Percentiles rank a stretch among this genome's conserved stretches.
Conservation (phyloP, 1,140 invertebrate species). For the Megalonaias nervosa region DNA sequence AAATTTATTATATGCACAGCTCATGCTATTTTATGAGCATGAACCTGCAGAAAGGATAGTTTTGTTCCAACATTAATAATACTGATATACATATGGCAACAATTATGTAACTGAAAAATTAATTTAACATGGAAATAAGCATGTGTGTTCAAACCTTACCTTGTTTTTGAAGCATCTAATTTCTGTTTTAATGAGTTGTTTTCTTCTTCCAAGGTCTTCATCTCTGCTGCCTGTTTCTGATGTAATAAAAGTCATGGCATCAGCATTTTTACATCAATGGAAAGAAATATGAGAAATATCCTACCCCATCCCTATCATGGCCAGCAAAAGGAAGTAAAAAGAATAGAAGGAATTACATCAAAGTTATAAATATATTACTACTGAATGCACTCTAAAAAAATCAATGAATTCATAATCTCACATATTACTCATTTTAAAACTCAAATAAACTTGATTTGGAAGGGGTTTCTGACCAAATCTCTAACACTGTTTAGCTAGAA, state of each 20-base stretch:
- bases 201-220: constrained; percentile 66
- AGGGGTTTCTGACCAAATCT: no score
- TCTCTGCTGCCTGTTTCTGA: constrained; percentile 59
- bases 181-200: constrained; percentile 65
- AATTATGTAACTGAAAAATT: no score
- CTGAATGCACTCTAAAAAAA: background rate
- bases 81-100: no score
- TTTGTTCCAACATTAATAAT: no score
- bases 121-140: no score
- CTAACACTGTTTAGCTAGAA: no score
- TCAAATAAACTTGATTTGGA: no score
- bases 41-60: no score
- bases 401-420: background rate
- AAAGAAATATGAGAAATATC: constrained; percentile 1
- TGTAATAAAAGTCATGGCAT: constrained; percentile 17
- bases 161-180: constrained; percentile 68
- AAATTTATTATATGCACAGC: no score
- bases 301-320: background rate
- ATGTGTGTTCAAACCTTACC: constrained; percentile 40
- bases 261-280: background rate
- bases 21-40: no score
- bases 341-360: background rate
- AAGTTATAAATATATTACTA: background rate
- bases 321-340: background rate
- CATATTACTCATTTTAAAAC: background rate